phyloP scores from a whole-genome alignment of 2,888 invertebrate species.

The Monoplex corrugatus region DNA sequence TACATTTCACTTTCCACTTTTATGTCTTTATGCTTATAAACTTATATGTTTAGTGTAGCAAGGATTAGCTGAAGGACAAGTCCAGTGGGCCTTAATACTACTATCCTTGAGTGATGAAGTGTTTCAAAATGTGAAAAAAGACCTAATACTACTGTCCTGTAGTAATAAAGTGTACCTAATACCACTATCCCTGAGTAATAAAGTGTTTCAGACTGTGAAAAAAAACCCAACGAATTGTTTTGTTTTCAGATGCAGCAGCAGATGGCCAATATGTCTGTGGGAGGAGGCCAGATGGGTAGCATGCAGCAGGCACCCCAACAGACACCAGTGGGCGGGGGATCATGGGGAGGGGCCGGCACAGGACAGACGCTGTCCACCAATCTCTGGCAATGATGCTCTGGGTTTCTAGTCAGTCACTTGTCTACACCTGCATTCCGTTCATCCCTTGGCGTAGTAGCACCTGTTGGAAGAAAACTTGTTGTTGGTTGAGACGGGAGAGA shows the following conservation, averaged over 20 bases:
- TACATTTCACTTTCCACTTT: no score
- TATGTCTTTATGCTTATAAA: no score
- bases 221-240: no score
- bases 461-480: not conserved
- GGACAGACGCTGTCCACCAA: constrained; percentile 76
- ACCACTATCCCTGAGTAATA: no score
- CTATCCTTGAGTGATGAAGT: no score
- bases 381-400: constrained; percentile 72
- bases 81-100: no score
- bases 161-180: no score
- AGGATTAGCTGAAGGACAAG: no score
- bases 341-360: constrained; percentile 62
- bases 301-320: constrained; percentile 57
- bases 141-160: no score
- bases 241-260: constrained; percentile 73
- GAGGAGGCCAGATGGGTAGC: constrained; percentile 59
- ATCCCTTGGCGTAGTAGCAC: not conserved
- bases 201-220: no score
- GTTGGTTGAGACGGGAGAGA: not conserved
- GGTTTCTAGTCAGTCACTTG: constrained; percentile 2
- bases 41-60: no score
- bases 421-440: constrained; percentile 31
- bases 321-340: constrained; percentile 59
- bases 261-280: constrained; percentile 70
- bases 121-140: no score